These are phyloP conservation scores for Upupa epops DNA, from an alignment of 2,113 vertebrate genomes.

Conservation along the genomic window DNA sequence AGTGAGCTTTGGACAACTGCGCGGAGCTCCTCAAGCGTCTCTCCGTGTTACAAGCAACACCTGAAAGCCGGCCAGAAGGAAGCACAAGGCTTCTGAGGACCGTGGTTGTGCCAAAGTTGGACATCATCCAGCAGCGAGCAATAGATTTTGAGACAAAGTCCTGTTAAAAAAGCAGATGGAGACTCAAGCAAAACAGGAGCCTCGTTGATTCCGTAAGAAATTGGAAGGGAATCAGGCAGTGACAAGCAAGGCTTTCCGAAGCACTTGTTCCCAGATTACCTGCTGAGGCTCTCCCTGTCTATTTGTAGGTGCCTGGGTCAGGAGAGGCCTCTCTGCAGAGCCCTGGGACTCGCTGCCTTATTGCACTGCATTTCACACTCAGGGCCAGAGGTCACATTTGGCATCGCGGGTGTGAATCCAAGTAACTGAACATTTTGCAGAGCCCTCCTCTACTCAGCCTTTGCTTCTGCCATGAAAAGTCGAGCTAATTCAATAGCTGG, in stretches of 20 bases:
- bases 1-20: neutral
- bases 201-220: neutral
- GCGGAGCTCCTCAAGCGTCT: neutral
- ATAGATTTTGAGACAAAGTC: neutral
- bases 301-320: neutral
- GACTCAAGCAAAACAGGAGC: neutral
- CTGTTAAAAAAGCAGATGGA: neutral
- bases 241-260: neutral
- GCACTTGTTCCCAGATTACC: neutral
- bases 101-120: neutral
- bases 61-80: neutral
- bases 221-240: neutral
- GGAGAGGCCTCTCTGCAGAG: neutral
- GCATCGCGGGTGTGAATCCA: neutral
- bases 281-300: neutral
- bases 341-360: neutral
- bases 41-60: neutral
- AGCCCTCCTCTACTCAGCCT: conserved; percentile 24
- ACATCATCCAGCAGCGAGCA: neutral
- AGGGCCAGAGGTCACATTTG: neutral
- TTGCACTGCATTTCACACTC: no score
- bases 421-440: conserved; percentile 40
- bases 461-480: conserved; percentile 20
- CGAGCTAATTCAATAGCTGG: conserved; percentile 36
- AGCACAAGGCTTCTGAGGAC: neutral